Conservation (phyloP, 2,113 vertebrate genomes). For the Chroicocephalus ridibundus region DNA sequence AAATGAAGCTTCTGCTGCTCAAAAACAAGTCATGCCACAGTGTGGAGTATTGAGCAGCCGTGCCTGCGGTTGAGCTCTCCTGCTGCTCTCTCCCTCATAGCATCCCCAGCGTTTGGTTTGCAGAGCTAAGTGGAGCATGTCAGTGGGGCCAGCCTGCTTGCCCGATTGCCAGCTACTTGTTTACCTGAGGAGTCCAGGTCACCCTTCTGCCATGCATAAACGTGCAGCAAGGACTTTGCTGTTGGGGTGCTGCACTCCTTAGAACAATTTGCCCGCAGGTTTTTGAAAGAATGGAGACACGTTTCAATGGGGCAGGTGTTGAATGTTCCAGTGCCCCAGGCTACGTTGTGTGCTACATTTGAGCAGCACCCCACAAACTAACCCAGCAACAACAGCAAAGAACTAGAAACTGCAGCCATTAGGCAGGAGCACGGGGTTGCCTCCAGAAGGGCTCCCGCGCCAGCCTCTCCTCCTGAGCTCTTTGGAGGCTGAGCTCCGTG, state of each 20-base stretch:
- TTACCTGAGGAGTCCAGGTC: not conserved
- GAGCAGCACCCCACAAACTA: not conserved
- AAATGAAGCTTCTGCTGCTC: not conserved
- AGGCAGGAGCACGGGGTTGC: not conserved
- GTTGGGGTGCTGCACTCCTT: not conserved
- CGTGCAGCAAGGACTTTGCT: not conserved
- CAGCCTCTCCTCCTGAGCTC: not conserved
- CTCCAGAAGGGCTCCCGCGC: fast-evolving
- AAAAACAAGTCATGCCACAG: fast-evolving
- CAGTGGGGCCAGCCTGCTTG: not conserved
- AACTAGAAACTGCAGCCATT: not conserved
- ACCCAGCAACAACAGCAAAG: not conserved
- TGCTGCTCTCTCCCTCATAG: not conserved
- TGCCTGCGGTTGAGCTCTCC: fast-evolving
- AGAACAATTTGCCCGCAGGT: not conserved
- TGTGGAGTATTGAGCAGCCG: not conserved
- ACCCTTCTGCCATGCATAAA: not conserved
- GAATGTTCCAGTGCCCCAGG: not conserved
- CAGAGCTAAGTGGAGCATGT: fast-evolving
- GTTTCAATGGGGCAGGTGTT: not conserved
- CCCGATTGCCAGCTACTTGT: not conserved
- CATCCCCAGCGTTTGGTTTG: not conserved
- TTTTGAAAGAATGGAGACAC: not conserved
- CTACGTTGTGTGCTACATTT: fast-evolving
- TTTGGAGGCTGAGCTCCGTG: not conserved